Base-by-base conservation (phyloP, 2,113 vertebrate species). In the Apus apus region DNA sequence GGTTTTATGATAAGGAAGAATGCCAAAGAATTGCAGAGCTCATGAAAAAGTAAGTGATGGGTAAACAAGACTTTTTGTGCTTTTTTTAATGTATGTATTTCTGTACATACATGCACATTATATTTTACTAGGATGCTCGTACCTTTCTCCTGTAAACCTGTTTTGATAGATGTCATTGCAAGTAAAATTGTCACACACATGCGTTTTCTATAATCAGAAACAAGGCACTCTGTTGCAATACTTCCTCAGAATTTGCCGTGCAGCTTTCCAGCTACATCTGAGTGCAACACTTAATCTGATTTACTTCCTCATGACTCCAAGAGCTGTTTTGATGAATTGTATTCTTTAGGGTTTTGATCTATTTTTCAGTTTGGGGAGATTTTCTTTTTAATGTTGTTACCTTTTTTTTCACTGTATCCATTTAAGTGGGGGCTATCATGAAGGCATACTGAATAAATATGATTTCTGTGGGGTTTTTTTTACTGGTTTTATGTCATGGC, bases 1-100 rank as follows among this genome's bases (percentile, higher is more conserved):
- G 99, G 99, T 99, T 99, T 98, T 99, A 99, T 91, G 98, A 99
- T 96, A 99, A 99, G 93, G 98, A 98, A 96, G 99, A 99, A 97
- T 99, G 99, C 97, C 98, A 98, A 95, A 99, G 99, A 97, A 98
- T 99, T 87, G 99, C 99, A 87, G 98, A 98, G 71, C 98, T 98
- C 86, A 99, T 99, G 98, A 99, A 98, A 97, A 98, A 98, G 99
- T 99, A 98, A 99, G 99, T 99, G 83, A 87, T 77, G 87, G 61
- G 66, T 90, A 66, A 80, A 93, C 46, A 89, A 78, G 36, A 72
- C 11, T 73, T 90, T 67, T 9, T 66, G 38, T 74, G 76, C n/a
- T 62, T 91, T 85, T 85, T 89, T 82, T 77, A 2, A 54, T 90
- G 13, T 80, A 9, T 97, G 65, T 90, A 60, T 94, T 86, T 88